These are phyloP conservation scores for Oceanodroma tethys DNA, from an alignment of 2,113 vertebrate genomes.

Conservation along the genomic window DNA sequence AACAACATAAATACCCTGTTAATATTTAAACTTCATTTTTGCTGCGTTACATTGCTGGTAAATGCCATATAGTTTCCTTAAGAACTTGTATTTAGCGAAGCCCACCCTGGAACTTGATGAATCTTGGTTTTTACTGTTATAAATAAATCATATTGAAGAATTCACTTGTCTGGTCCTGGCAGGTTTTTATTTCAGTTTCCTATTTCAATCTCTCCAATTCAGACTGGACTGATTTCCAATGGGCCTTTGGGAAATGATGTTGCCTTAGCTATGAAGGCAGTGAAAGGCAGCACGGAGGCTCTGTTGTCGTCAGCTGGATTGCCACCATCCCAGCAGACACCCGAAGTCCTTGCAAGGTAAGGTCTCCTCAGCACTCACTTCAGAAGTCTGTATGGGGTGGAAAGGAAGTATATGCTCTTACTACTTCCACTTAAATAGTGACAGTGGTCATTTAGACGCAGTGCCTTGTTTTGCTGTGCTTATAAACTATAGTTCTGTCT, in stretches of 20 bases:
- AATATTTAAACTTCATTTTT: neutral
- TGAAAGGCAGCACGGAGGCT: conserved; percentile 52
- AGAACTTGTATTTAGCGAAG: neutral
- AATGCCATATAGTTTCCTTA: neutral
- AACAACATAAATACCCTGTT: neutral
- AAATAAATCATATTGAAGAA: neutral
- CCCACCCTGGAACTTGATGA: neutral
- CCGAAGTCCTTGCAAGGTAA: conserved; percentile 79
- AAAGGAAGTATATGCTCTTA: neutral
- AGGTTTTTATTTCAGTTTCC: neutral
- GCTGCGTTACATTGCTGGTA: neutral
- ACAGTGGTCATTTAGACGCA: neutral
- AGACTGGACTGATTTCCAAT: conserved; percentile 79
- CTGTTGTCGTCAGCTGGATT: conserved; percentile 23
- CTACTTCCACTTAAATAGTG: neutral
- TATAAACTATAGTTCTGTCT: neutral
- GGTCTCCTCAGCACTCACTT: neutral
- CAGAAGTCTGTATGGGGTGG: neutral
- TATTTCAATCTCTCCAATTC: conserved; percentile 37
- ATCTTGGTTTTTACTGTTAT: neutral
- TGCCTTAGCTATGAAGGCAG: conserved; percentile 61
- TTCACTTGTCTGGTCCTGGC: neutral
- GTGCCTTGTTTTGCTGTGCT: neutral
- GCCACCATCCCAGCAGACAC: conserved; percentile 69
- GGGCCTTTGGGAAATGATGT: conserved; percentile 77